Evolutionary conservation across 2,888 invertebrate species (phyloP), one percentile per base, ranked within the genome.

Genomic region (Acronicta alni): DNA sequence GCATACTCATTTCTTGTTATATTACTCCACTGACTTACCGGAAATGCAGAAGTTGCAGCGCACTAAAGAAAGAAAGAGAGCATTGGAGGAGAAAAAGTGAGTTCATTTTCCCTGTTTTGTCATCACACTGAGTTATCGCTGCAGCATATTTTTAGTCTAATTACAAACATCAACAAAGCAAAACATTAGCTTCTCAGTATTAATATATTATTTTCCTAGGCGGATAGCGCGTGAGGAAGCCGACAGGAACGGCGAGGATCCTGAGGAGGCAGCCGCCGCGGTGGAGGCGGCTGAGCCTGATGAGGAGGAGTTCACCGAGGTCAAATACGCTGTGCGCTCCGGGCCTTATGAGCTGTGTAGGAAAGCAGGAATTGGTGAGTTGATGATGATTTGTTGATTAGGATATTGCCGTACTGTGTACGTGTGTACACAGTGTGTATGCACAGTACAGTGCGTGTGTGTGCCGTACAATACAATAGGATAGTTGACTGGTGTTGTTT

Each of bases 1-100:
- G 1, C 98, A 98, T 89, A 96, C 97, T 72, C 98, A 99, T 83
- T 99, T 99, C 87, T 95, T 98, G 70, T 92, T 99, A 16, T 98
- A 99, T 89, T 99, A 99, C 86, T 97, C 98, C 0, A 96, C 96
- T 51, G 97, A 98, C 51, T 94, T 98, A 68, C 96, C 97, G 0
- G 95, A 96, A 52, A 98, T 98, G 98, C 97, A 98, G 80, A 97
- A 96, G 51, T 95, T 96, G 12, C 95, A 96, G 83, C 92, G 95
- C 0, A 89, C 91, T 10, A 97, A 97, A 77, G 96, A 97, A 80
- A 95, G 89, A 75, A 97, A 96, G 85, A 95, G 91, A 56, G 95
- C 93, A 66, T 90, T 94, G 6, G 95, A 95, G 57, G 96, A 95
- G 57, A 95, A 89, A 79, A 92, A 92, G 93, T 90, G 75, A 89